These are phyloP conservation scores for Gymnopithys bicolor DNA, from an alignment of 2,797 vertebrate species.

Conservation along the genomic window DNA sequence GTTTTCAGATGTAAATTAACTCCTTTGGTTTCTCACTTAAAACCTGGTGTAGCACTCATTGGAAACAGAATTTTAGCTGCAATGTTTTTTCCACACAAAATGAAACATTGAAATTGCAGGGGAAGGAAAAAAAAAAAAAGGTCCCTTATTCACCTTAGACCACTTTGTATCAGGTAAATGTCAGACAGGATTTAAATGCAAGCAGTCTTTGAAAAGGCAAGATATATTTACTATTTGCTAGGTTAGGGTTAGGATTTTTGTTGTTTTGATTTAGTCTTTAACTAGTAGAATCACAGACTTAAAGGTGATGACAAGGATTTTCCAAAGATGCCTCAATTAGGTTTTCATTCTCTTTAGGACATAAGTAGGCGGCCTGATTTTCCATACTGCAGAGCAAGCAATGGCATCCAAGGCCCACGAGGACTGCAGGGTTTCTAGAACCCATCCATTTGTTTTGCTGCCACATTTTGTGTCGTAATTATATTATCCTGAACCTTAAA, in stretches of 20 bases:
- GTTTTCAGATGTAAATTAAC: background rate
- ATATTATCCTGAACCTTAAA: background rate
- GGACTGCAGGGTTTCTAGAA: background rate
- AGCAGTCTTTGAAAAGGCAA: background rate
- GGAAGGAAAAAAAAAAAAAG: background rate
- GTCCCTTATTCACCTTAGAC: background rate
- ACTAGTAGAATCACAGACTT: background rate
- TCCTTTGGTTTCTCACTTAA: background rate
- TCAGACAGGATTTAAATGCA: background rate
- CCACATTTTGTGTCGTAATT: background rate
- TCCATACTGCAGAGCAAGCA: background rate
- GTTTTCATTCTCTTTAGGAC: background rate
- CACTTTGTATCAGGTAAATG: background rate
- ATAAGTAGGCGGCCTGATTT: background rate
- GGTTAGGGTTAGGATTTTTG: background rate
- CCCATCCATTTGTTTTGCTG: background rate
- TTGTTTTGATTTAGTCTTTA: conserved; percentile 10
- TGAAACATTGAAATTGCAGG: background rate
- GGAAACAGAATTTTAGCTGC: background rate
- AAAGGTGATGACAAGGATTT: background rate
- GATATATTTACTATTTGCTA: background rate
- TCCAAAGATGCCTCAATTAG: background rate
- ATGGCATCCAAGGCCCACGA: background rate
- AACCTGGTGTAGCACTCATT: background rate
- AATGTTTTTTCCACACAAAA: background rate